Conservation (phyloP, 2,888 invertebrate species). For the Agonopterix heracliana region DNA sequence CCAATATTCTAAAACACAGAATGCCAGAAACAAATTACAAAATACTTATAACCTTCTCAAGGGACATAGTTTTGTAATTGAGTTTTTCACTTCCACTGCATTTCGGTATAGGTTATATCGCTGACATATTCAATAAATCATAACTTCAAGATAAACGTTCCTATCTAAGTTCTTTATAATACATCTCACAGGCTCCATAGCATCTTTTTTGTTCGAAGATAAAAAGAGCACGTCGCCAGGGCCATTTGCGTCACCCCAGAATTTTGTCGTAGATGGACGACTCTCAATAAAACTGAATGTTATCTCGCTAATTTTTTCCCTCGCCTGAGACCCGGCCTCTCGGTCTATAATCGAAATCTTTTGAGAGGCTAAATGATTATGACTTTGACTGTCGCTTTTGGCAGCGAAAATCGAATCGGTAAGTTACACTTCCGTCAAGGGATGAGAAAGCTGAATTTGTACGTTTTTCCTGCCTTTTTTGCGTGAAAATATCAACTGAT, state of each 20-base stretch:
- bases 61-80: too few species aligned
- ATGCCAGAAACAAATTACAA: too few species aligned
- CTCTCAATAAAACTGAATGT: slow-evolving; percentile 55
- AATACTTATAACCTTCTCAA: too few species aligned
- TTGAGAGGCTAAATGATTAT: slow-evolving; percentile 32
- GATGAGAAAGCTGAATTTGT: slow-evolving; percentile 21
- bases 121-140: too few species aligned
- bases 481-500: background rate
- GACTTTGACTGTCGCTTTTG: slow-evolving; percentile 27
- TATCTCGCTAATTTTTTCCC: slow-evolving; percentile 58
- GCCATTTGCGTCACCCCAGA: slow-evolving; percentile 47
- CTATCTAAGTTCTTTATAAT: too few species aligned
- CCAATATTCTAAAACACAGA: too few species aligned
- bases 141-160: too few species aligned
- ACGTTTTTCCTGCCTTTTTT: background rate
- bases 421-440: slow-evolving; percentile 27
- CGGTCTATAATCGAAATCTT: slow-evolving; percentile 29
- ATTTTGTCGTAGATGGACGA: slow-evolving; percentile 46
- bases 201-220: slow-evolving; percentile 23
- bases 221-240: slow-evolving; percentile 35
- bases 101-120: too few species aligned
- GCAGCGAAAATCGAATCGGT: slow-evolving; percentile 28
- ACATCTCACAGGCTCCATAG: too few species aligned
- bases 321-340: slow-evolving; percentile 26
- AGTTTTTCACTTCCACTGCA: too few species aligned